A percentile compares a stretch with the other conserved stretches of the same genome.
Evolutionary conservation across 2,797 vertebrate species (phyloP).

Genomic region (Balearica regulorum): DNA sequence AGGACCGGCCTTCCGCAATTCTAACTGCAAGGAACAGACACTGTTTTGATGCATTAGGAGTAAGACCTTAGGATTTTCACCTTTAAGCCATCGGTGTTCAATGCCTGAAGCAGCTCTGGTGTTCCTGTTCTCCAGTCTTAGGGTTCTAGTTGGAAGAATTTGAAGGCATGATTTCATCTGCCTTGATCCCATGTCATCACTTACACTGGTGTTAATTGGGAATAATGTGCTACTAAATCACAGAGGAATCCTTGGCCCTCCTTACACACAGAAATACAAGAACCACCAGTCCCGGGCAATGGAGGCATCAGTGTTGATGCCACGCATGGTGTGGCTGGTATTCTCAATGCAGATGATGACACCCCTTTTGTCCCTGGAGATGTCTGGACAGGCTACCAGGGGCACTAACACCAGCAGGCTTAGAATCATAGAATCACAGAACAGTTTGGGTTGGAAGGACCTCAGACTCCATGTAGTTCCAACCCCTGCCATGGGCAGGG

Average conservation of each 20-base stretch:
- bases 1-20: not conserved
- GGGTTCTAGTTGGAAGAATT: not conserved
- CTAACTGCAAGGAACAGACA: not conserved
- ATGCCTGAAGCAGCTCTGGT: not conserved
- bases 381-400: not conserved
- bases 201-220: not conserved
- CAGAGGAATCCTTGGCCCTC: not conserved
- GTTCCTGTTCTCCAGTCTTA: not conserved
- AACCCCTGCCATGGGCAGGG: too few relatives aligned
- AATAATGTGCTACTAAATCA: not conserved
- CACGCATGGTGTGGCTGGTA: not conserved
- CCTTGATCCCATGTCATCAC: not conserved
- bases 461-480: too few relatives aligned
- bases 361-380: not conserved
- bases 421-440: too few relatives aligned
- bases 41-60: not conserved
- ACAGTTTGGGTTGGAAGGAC: too few relatives aligned
- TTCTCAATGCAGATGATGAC: rapidly evolving
- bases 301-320: not conserved
- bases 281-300: rapidly evolving
- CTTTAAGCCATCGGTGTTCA: not conserved
- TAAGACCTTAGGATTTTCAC: not conserved
- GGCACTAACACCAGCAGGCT: too few relatives aligned
- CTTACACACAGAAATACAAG: not conserved
- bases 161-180: not conserved